phyloP scores from a whole-genome alignment of 2,888 invertebrate genomes.

The Lymantria monacha region DNA sequence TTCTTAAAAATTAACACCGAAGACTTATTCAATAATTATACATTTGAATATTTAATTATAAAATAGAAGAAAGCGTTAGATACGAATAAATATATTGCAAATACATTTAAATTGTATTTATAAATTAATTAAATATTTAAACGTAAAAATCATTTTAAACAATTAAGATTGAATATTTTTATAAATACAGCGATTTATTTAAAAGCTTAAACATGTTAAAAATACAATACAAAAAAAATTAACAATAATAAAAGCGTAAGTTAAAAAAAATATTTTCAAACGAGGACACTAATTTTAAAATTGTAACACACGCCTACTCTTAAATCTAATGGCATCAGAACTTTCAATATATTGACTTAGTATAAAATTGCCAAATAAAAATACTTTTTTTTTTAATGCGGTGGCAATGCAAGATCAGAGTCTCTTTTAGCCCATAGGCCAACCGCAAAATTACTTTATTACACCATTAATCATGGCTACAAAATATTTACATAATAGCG shows the following conservation, averaged over 20 bases:
- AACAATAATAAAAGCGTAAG: slow-evolving; percentile 3
- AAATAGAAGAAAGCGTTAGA: neutral
- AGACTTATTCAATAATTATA: slow-evolving; percentile 8
- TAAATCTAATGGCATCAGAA: slow-evolving; percentile 32
- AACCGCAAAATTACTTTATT: neutral
- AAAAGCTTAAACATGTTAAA: slow-evolving; percentile 7
- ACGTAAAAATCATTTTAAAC: slow-evolving; percentile 13
- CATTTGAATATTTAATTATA: slow-evolving; percentile 12
- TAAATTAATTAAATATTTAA: slow-evolving; percentile 12
- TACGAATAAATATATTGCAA: slow-evolving; percentile 13
- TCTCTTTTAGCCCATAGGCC: neutral
- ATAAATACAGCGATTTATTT: slow-evolving; percentile 28
- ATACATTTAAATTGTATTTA: neutral
- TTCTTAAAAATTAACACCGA: slow-evolving; percentile 16
- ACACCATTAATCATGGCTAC: too few species aligned
- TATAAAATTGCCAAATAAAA: slow-evolving; percentile 1
- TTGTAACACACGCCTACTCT: slow-evolving; percentile 18
- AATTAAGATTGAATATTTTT: slow-evolving; percentile 9
- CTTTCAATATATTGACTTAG: slow-evolving; percentile 15
- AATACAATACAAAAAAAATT: neutral
- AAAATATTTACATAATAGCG: too few species aligned
- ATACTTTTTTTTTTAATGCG: neutral
- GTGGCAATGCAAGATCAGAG: neutral
- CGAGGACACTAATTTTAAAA: slow-evolving; percentile 11
- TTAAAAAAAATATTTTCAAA: neutral